A percentile compares a stretch with the other conserved stretches of the same genome.
Evolutionary conservation across 2,888 invertebrate genomes (phyloP).

Genomic region (Xanthia icteritia): DNA sequence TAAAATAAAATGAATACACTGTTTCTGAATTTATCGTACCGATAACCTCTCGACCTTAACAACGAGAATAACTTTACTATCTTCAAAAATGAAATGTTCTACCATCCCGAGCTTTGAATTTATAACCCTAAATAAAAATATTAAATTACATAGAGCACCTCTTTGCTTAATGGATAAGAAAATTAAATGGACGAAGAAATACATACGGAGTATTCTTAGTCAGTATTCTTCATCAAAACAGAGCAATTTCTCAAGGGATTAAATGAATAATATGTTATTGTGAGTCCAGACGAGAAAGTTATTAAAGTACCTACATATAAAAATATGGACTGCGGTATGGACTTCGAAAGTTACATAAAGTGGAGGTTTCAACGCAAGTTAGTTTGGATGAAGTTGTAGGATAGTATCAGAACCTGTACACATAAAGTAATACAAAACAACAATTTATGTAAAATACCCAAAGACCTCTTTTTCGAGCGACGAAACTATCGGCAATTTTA

Average conservation of each 20-base stretch:
- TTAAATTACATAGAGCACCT: constrained; percentile 29
- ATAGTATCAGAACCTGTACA: constrained; percentile 3
- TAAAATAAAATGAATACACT: constrained; percentile 22
- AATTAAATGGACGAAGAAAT: constrained; percentile 45
- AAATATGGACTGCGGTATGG: constrained; percentile 27
- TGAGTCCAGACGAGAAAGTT: constrained; percentile 47
- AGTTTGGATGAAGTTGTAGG: background rate
- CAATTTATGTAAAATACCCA: constrained; percentile 5
- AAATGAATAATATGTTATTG: constrained; percentile 32
- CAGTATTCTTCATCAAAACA: constrained; percentile 46
- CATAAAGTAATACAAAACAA: constrained; percentile 18
- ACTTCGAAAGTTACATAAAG: constrained; percentile 36
- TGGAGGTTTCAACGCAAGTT: constrained; percentile 6
- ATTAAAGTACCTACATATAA: constrained; percentile 38
- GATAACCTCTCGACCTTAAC: constrained; percentile 52
- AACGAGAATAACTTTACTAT: constrained; percentile 52
- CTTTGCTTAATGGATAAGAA: constrained; percentile 47
- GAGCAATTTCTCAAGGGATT: constrained; percentile 47
- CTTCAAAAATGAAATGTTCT: constrained; percentile 54
- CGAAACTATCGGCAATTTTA: background rate
- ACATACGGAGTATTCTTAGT: constrained; percentile 8
- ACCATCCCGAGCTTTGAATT: constrained; percentile 41
- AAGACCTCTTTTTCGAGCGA: background rate
- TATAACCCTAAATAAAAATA: constrained; percentile 50
- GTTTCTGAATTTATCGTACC: constrained; percentile 38